These are phyloP conservation scores for Ptychochromis oligacanthus DNA, from an alignment of 2,113 vertebrate genomes.

Conservation along the genomic window DNA sequence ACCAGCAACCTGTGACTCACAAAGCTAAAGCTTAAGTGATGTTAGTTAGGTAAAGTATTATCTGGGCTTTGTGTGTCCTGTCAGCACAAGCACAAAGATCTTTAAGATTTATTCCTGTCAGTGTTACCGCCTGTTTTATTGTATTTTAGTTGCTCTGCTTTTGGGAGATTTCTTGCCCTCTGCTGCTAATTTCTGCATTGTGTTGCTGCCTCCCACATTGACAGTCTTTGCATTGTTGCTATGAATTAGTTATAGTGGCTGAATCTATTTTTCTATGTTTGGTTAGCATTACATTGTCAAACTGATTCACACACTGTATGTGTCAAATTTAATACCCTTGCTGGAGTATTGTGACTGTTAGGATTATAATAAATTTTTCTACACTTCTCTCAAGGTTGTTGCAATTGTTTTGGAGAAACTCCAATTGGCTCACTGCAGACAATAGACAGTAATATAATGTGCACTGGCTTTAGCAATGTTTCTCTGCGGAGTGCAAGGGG, in stretches of 20 bases:
- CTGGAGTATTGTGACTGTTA: not conserved
- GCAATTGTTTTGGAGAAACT: not conserved
- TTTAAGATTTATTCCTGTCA: not conserved
- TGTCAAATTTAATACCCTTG: not conserved
- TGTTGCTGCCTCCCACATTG: not conserved
- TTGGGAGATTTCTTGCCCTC: not conserved
- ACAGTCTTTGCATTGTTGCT: not conserved
- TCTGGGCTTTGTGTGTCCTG: not conserved
- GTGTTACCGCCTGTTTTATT: not conserved
- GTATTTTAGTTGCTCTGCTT: not conserved
- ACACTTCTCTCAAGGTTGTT: not conserved
- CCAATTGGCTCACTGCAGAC: not conserved
- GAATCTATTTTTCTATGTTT: conserved; percentile 1
- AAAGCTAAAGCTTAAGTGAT: not conserved
- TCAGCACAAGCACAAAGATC: conserved; percentile 3
- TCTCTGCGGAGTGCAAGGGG: not conserved
- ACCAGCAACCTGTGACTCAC: not conserved
- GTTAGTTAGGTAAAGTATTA: not conserved
- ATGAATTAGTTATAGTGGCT: not conserved
- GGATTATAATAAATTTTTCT: not conserved
- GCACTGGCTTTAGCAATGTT: not conserved
- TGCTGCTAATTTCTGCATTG: not conserved
- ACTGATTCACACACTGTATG: not conserved
- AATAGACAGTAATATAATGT: not conserved
- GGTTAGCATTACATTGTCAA: not conserved